Evolutionary conservation across 2,888 invertebrate species (phyloP), one percentile per base, ranked within the genome.

Genomic region (Sthenelais limicola): DNA sequence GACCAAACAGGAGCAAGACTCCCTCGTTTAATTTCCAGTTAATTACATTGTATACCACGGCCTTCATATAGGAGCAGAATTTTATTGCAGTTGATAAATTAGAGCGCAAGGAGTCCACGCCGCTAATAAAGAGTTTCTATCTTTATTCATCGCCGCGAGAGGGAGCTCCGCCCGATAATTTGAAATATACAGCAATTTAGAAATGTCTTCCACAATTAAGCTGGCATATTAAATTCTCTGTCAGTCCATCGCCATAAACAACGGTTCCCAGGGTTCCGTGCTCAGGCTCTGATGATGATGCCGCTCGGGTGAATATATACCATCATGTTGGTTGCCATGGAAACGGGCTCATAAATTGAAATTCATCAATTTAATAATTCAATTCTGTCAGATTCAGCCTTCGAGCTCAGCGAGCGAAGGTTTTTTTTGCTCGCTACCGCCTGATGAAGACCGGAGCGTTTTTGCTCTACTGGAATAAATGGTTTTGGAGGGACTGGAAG

Each of bases 321-420:
- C 56, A 56, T 56, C 56, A 56, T 28, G 30, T 33, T 32, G 18
- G 56, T 56, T 28, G 32, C 56, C 56, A 56, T 56, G 56, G 56
- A 32, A 56, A 56, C 56, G 56, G 32, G 56, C 56, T 56, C 56
- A 56, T 56, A 56, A 56, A 56, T 56, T 56, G 56, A 56, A 56
- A 56, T 56, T 56, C 56, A 56, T 56, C 56, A 56, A 56, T 56
- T 56, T 56, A 56, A 56, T 56, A 56, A 56, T 56, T 56, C 56
- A 56, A 56, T 56, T 56, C 56, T 56, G 56, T 56, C 56, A 56
- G 56, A 56, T 56, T 56, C 43, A 43, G 9, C n/a, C n/a, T n/a
- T n/a, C n/a, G n/a, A n/a, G n/a, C n/a, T n/a, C n/a, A n/a, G n/a
- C n/a, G n/a, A n/a, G 38, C 38, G 56, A 12, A 33, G 56, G 56